phyloP scores from a whole-genome alignment of 2,113 vertebrate species.

The Phodopus roborovskii region DNA sequence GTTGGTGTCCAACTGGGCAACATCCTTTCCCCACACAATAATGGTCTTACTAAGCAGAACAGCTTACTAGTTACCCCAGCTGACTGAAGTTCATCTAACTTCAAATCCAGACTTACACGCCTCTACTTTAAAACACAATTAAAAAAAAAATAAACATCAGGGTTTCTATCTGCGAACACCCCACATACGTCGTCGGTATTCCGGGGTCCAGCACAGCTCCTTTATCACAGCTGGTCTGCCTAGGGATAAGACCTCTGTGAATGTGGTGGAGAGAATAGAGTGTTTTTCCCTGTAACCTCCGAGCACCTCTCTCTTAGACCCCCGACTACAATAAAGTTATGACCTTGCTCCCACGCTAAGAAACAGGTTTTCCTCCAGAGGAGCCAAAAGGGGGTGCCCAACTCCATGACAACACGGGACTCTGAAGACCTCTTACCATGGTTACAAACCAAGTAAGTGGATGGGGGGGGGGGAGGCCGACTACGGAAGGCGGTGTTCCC shows the following conservation, averaged over 20 bases:
- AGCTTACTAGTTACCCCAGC: not conserved
- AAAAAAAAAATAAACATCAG: not conserved
- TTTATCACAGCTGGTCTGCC: not conserved
- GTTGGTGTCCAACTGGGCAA: not conserved
- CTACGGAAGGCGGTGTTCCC: not conserved
- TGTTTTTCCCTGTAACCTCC: not conserved
- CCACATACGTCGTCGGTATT: not conserved
- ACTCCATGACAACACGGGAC: conserved; percentile 8
- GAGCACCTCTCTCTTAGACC: not conserved
- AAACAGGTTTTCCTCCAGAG: not conserved
- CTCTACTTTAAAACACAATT: not conserved
- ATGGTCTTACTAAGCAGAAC: not conserved
- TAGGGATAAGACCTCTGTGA: not conserved
- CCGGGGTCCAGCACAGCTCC: not conserved
- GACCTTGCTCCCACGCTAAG: conserved; percentile 18
- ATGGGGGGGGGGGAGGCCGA: not conserved
- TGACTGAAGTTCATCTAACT: not conserved
- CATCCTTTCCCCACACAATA: not conserved
- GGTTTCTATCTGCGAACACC: not conserved
- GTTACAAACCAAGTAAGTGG: not conserved
- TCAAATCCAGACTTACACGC: conserved; percentile 11
- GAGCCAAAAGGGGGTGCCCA: not conserved
- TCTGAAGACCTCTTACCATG: not conserved
- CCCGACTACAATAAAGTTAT: conserved; percentile 50
- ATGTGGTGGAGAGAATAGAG: not conserved